Percentiles rank a stretch among this genome's conserved stretches.
phyloP scores from a whole-genome alignment of 2,113 vertebrate species.

The Echinops telfairi region DNA sequence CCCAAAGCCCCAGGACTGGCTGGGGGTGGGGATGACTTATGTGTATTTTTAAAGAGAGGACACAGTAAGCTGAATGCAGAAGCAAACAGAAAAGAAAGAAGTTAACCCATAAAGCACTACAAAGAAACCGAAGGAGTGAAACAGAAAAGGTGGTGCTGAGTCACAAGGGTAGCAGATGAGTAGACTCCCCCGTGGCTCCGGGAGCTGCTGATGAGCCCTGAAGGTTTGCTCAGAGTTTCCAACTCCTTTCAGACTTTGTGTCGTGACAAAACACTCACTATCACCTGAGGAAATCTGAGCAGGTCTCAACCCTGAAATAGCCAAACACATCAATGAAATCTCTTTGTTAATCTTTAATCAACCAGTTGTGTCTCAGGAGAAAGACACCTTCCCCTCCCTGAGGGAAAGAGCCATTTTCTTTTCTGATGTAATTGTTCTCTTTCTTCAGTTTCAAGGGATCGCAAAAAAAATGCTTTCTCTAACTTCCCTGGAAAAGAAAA shows the following conservation, averaged over 20 bases:
- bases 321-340: background rate
- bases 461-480: background rate
- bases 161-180: background rate
- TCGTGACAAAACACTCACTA: background rate
- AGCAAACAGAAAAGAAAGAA: background rate
- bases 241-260: background rate
- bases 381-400: background rate
- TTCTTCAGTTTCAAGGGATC: constrained; percentile 32
- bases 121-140: background rate
- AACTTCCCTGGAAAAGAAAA: background rate
- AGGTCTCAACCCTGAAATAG: background rate
- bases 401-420: constrained; percentile 19
- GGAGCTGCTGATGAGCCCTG: background rate
- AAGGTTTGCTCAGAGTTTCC: constrained; percentile 39
- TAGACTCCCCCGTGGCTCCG: background rate
- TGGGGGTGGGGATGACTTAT: too few relatives aligned
- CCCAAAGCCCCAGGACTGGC: too few relatives aligned
- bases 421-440: background rate
- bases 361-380: constrained; percentile 1
- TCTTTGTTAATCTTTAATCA: background rate
- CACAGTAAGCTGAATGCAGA: constrained; percentile 31
- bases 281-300: constrained; percentile 3
- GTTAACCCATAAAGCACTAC: background rate
- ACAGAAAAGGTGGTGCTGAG: background rate
- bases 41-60: constrained; percentile 46